These are phyloP conservation scores for Micromys minutus DNA, from an alignment of 2,113 vertebrate species.

Conservation along the genomic window DNA sequence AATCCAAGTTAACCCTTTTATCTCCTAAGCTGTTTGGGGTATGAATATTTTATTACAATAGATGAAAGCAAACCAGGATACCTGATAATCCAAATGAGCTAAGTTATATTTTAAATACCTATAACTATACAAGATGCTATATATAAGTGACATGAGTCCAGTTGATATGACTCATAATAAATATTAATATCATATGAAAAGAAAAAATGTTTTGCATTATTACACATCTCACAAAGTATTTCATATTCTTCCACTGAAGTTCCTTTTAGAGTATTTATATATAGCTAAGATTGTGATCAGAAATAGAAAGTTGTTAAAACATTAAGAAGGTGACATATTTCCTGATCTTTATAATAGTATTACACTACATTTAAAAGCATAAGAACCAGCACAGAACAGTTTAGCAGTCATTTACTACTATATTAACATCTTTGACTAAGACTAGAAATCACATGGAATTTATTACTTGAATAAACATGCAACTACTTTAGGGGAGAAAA, in stretches of 20 bases:
- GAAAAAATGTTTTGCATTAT: not conserved
- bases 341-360: conserved; percentile 42
- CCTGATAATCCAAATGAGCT: not conserved
- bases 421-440: conserved; percentile 10
- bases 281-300: not conserved
- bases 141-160: not conserved
- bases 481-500: not conserved
- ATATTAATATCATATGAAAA: not conserved
- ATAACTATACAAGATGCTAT: not conserved
- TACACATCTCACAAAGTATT: not conserved
- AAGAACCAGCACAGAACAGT: conserved; percentile 44
- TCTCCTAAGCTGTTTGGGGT: not conserved
- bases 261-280: conserved; percentile 7
- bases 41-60: not conserved
- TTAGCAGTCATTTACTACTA: conserved; percentile 51
- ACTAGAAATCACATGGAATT: not conserved
- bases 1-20: not conserved
- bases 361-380: conserved; percentile 27
- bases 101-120: not conserved
- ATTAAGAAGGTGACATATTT: not conserved
- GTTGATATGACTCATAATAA: not conserved
- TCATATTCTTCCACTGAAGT: not conserved
- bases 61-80: not conserved
- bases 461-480: conserved; percentile 49
- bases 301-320: conserved; percentile 36